Percentiles rank a stretch among this genome's conserved stretches.
phyloP scores from a whole-genome alignment of 2,888 invertebrate genomes.

The Harpagoxenus sublaevis region DNA sequence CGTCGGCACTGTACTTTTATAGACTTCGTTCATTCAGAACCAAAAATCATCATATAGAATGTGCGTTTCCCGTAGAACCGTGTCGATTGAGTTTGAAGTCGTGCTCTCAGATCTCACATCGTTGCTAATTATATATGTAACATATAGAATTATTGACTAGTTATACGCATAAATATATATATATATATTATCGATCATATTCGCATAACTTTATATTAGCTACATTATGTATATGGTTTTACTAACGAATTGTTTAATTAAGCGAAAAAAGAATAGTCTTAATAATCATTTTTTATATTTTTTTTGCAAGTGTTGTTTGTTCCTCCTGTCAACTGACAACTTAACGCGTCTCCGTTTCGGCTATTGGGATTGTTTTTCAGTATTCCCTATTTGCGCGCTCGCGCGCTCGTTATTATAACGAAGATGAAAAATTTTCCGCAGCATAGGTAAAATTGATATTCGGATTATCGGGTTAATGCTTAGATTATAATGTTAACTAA shows the following conservation, averaged over 20 bases:
- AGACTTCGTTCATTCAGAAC: conserved; percentile 46
- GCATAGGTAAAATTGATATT: conserved; percentile 8
- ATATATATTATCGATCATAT: conserved; percentile 75
- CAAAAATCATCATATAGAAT: conserved; percentile 48
- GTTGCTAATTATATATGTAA: conserved; percentile 74
- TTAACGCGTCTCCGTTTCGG: conserved; percentile 16
- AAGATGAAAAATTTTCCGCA: conserved; percentile 11
- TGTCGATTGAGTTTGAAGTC: conserved; percentile 80
- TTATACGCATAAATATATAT: conserved; percentile 64
- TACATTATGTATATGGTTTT: conserved; percentile 75
- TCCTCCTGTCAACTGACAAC: conserved; percentile 65
- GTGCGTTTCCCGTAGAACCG: conserved; percentile 61
- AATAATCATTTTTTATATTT: conserved; percentile 81
- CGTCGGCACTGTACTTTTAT: conserved; percentile 32
- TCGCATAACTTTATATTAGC: conserved; percentile 72
- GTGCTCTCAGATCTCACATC: conserved; percentile 84
- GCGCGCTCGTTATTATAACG: background rate
- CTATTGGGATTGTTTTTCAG: background rate
- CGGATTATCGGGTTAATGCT: conserved; percentile 1
- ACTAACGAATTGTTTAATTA: conserved; percentile 79
- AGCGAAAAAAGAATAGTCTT: conserved; percentile 79
- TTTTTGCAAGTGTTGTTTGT: conserved; percentile 78
- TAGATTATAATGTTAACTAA: conserved; percentile 40
- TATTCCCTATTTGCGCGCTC: background rate
- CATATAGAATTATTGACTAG: conserved; percentile 72